Base-by-base conservation (phyloP, 1,140 invertebrate species). In the Procambarus clarkii region DNA sequence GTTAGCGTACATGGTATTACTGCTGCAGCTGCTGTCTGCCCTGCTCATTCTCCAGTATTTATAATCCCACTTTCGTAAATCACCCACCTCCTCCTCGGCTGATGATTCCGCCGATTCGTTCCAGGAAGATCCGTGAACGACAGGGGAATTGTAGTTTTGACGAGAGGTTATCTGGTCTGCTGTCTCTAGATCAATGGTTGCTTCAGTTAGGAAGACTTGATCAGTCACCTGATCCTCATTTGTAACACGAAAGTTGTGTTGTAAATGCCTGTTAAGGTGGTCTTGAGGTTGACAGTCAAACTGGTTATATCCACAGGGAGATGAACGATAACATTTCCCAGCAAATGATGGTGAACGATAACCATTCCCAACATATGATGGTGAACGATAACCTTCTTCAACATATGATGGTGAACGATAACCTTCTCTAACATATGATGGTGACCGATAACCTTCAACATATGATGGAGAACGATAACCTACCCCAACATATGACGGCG, bases 1-100 rank as follows among this genome's bases (percentile, higher is more conserved):
- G 74, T 90, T 90, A 54, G 88, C 88, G 71, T 90, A 90, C 9
- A 83, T 76, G 50, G 80, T 90, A 24, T 15, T 71, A 46, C 15
- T 77, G 48, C 88, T 90, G 71, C 54, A 83, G 69, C 74, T 45
- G 81, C 88, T 90, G 48, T 64, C 64, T 1, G 80, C 44, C 44
- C 80, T 48, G 74, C 80, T 83, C 34, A n/a, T 44, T 44, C 80
- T 83, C 88, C 80, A 84, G 21, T 54, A 77, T 3, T 89, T 69
- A n/a, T 84, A 45, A 50, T 90, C 50, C 50, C 86, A 80, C 15
- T 18, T 9, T 50, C 46, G 69, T 24, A 15, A 69, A 60, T 64
- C 64, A n/a, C 13, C 34, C 9, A n/a, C 5, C 54, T 79, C 76
- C 74, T 78, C 85, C 69, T 86, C 71, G n/a, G 3, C 48, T 13